These are phyloP conservation scores for Mycteria americana DNA, from an alignment of 2,797 vertebrate genomes.

Conservation along the genomic window DNA sequence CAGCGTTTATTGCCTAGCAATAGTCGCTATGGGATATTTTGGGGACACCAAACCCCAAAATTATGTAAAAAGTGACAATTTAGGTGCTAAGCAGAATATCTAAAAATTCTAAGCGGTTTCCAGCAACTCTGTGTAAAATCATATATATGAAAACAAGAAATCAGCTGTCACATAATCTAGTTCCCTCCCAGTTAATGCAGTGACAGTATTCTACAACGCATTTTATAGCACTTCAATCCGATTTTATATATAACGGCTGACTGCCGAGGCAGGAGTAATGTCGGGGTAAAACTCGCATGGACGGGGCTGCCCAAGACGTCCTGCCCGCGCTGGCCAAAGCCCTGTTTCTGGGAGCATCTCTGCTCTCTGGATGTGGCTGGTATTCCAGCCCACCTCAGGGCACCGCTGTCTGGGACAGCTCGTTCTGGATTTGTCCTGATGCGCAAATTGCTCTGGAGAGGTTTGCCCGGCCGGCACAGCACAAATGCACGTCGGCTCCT, in stretches of 20 bases:
- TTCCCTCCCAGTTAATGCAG: not conserved
- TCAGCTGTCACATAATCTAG: not conserved
- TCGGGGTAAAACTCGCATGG: rapidly evolving
- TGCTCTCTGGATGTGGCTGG: not conserved
- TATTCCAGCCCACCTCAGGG: not conserved
- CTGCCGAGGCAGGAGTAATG: not conserved
- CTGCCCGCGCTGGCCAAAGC: not conserved
- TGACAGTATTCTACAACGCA: not conserved
- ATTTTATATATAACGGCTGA: not conserved
- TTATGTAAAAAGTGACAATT: not conserved
- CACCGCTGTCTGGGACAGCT: not conserved
- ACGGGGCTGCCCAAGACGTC: not conserved
- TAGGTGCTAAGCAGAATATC: not conserved
- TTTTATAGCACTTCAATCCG: not conserved
- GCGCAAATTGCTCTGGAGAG: not conserved
- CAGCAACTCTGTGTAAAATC: not conserved
- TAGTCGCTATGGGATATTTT: not conserved
- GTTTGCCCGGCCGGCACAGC: not conserved
- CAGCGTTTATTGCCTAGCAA: not conserved
- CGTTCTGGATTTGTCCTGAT: not conserved
- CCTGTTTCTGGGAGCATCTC: not conserved
- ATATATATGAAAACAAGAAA: not conserved
- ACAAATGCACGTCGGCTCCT: not conserved
- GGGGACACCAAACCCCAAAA: not conserved
- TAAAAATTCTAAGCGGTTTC: not conserved